phyloP scores from a whole-genome alignment of 2,113 vertebrate genomes.

The Proteles cristata region DNA sequence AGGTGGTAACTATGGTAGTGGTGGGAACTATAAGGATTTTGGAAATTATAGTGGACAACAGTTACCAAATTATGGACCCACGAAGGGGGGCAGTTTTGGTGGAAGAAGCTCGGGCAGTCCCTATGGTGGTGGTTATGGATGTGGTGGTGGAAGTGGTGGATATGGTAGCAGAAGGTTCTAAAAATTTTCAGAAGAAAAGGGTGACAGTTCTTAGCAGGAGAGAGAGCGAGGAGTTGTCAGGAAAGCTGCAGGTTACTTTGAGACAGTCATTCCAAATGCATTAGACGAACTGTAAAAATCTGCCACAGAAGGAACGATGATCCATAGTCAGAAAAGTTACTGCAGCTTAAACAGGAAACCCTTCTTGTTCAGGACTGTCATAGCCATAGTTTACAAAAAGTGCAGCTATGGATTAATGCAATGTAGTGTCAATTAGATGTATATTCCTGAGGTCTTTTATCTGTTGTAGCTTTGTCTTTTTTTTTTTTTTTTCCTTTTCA shows the following conservation, averaged over 20 bases:
- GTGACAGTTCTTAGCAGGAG: conserved; percentile 99
- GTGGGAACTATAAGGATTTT: too few species aligned
- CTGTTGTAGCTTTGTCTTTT: conserved; percentile 94
- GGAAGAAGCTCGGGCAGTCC: too few species aligned
- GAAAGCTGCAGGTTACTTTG: conserved; percentile 99
- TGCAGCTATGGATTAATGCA: conserved; percentile 92
- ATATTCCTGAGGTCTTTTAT: conserved; percentile 94
- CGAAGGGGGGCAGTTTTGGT: too few species aligned
- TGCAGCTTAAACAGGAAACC: conserved; percentile 95
- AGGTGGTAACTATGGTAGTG: too few species aligned
- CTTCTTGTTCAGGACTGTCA: conserved; percentile 95
- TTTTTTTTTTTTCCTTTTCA: conserved; percentile 90
- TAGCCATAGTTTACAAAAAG: conserved; percentile 94
- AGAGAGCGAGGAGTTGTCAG: conserved; percentile 99
- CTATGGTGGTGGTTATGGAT: too few species aligned
- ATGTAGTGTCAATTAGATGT: conserved; percentile 93
- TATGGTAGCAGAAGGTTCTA: too few species aligned
- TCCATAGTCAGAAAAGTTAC: conserved; percentile 97
- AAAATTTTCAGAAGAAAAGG: conserved; percentile 56
- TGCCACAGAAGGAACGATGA: conserved; percentile 93
- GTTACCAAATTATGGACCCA: too few species aligned
- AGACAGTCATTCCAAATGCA: conserved; percentile 97
- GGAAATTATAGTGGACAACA: too few species aligned
- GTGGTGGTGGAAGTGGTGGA: too few species aligned
- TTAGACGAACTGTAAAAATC: conserved; percentile 96